Conservation (phyloP, 1,140 invertebrate genomes). For the Hypothenemus hampei region DNA sequence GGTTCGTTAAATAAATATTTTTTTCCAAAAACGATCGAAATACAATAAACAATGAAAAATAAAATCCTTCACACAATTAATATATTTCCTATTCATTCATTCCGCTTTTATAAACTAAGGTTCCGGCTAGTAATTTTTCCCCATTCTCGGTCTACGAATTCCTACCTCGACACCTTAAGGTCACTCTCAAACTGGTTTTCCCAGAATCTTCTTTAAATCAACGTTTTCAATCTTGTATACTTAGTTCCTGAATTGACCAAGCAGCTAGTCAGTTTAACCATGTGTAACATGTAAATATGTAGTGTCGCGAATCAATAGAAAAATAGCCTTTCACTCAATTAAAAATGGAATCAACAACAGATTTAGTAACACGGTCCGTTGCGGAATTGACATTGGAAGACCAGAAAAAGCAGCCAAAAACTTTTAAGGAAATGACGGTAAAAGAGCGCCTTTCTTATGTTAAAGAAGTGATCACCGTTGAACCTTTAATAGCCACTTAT, state of each 20-base stretch:
- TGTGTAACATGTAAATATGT: no score
- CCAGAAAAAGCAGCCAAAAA: no score
- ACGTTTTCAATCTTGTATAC: neutral
- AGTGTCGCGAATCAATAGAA: no score
- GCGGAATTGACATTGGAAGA: conserved; percentile 27
- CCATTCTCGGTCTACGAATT: neutral
- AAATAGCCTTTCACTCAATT: no score
- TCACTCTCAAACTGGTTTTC: conserved; percentile 23
- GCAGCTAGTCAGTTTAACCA: neutral
- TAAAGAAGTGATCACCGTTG: conserved; percentile 40
- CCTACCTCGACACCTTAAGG: no score
- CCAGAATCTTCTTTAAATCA: conserved; percentile 21
- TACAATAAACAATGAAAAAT: no score
- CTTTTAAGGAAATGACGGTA: conserved; percentile 30
- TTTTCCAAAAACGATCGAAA: neutral
- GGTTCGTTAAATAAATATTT: neutral
- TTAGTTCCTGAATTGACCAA: conserved; percentile 3
- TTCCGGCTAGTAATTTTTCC: no score
- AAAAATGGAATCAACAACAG: conserved; percentile 38
- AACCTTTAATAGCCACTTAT: conserved; percentile 39
- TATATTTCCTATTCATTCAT: no score
- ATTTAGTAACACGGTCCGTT: conserved; percentile 37
- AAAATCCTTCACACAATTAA: no score
- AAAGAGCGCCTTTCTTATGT: conserved; percentile 32
- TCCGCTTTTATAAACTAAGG: no score